These are phyloP conservation scores for Macroteleia sp. DNA, from an alignment of 2,888 invertebrate genomes.

Conservation along the genomic window DNA sequence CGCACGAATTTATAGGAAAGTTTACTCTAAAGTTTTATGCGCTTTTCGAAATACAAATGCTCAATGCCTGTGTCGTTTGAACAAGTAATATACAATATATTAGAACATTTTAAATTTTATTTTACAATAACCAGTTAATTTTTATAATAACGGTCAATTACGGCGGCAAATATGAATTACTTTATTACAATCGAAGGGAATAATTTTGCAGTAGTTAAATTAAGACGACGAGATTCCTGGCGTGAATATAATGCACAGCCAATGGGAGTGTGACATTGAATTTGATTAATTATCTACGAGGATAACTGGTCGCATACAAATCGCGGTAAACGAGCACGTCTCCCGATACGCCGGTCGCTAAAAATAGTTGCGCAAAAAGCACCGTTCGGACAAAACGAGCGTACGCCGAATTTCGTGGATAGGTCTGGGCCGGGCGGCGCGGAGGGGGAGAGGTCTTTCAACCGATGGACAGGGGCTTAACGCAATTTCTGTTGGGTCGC, in stretches of 20 bases:
- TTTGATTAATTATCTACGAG: constrained; percentile 27
- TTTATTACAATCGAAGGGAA: too few species aligned
- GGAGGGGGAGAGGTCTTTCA: constrained; percentile 36
- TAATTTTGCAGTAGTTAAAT: too few species aligned
- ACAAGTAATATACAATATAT: too few species aligned
- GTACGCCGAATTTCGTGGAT: constrained; percentile 45
- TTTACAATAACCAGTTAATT: too few species aligned
- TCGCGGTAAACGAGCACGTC: neutral
- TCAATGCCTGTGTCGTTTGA: too few species aligned
- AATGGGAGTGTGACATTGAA: constrained; percentile 20
- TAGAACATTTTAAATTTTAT: too few species aligned
- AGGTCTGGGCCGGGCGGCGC: constrained; percentile 25
- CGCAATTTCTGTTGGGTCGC: constrained; percentile 71
- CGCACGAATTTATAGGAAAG: too few species aligned
- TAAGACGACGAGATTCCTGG: neutral
- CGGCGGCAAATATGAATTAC: too few species aligned
- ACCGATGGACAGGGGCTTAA: constrained; percentile 66
- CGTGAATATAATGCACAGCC: neutral
- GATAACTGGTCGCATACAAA: constrained; percentile 11
- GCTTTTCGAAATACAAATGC: too few species aligned
- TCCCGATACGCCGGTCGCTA: constrained; percentile 13
- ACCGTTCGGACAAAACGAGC: constrained; percentile 25
- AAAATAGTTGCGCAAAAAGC: constrained; percentile 39
- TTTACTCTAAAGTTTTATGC: too few species aligned
- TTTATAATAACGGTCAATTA: too few species aligned